Evolutionary conservation across 2,888 invertebrate species (phyloP).

Genomic region (Napeogenes inachia): DNA sequence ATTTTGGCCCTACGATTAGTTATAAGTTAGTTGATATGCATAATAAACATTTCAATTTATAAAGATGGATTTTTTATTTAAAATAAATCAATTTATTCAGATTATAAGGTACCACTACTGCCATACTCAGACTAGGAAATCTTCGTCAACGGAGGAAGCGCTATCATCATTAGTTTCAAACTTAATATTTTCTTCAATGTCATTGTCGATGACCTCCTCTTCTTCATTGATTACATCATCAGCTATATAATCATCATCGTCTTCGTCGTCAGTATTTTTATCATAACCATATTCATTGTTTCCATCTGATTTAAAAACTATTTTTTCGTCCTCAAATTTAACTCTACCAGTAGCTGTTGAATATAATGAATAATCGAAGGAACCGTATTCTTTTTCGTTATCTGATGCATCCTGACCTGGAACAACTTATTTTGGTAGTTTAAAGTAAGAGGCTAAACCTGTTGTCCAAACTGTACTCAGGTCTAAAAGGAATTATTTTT

Average conservation of each 20-base stretch:
- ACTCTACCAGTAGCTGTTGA: not conserved
- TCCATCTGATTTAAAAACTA: not conserved
- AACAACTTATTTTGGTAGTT: conserved; percentile 33
- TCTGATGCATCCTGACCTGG: conserved; percentile 33
- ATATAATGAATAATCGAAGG: not conserved
- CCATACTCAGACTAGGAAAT: not conserved
- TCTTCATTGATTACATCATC: not conserved
- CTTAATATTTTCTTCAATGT: conserved; percentile 16
- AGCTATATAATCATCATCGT: conserved; percentile 16
- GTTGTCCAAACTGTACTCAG: conserved; percentile 42
- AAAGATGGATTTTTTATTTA: conserved; percentile 23
- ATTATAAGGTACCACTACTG: not conserved
- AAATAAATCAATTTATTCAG: not conserved
- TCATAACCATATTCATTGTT: too few relatives aligned
- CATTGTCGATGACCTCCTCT: conserved; percentile 17
- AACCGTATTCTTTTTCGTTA: conserved; percentile 8
- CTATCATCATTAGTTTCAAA: conserved; percentile 9
- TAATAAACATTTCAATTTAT: conserved; percentile 46
- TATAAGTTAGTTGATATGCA: conserved; percentile 42
- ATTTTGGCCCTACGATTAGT: conserved; percentile 41
- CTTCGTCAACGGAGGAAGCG: conserved; percentile 13
- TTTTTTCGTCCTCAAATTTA: conserved; percentile 8
- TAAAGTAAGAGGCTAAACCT: conserved; percentile 47
- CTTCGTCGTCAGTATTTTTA: not conserved
- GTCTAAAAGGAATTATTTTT: conserved; percentile 28